Evolutionary conservation across 2,113 vertebrate genomes (phyloP).

Genomic region (Pterocles burchelli): DNA sequence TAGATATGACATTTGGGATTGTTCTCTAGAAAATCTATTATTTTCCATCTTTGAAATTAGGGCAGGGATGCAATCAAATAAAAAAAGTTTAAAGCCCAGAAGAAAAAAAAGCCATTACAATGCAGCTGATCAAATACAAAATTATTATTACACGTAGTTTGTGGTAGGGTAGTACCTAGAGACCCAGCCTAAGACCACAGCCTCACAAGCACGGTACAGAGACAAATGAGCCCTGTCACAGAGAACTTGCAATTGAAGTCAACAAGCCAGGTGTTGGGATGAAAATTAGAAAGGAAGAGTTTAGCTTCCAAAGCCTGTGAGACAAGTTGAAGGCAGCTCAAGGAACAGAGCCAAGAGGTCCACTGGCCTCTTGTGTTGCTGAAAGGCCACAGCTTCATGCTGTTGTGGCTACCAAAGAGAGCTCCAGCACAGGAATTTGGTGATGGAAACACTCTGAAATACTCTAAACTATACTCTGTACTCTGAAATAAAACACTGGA

Average conservation of each 20-base stretch:
- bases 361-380: background rate
- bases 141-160: background rate
- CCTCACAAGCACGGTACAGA: background rate
- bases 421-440: background rate
- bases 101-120: slow-evolving; percentile 43
- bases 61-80: slow-evolving; percentile 57
- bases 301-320: background rate
- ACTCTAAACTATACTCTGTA: background rate
- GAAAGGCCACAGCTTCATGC: background rate
- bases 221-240: background rate
- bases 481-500: background rate
- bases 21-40: slow-evolving; percentile 54
- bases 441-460: background rate
- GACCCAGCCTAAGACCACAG: background rate
- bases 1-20: slow-evolving; percentile 53
- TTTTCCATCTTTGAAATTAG: slow-evolving; percentile 57
- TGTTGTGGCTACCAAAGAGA: background rate
- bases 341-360: background rate
- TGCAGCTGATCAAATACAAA: slow-evolving; percentile 22
- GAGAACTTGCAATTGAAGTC: background rate
- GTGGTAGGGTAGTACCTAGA: background rate
- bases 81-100: slow-evolving; percentile 46
- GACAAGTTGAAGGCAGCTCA: background rate
- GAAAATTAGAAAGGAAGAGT: background rate
- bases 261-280: background rate